These are phyloP conservation scores for Xenentodon cancila DNA, from an alignment of 2,797 vertebrate genomes.

Conservation along the genomic window DNA sequence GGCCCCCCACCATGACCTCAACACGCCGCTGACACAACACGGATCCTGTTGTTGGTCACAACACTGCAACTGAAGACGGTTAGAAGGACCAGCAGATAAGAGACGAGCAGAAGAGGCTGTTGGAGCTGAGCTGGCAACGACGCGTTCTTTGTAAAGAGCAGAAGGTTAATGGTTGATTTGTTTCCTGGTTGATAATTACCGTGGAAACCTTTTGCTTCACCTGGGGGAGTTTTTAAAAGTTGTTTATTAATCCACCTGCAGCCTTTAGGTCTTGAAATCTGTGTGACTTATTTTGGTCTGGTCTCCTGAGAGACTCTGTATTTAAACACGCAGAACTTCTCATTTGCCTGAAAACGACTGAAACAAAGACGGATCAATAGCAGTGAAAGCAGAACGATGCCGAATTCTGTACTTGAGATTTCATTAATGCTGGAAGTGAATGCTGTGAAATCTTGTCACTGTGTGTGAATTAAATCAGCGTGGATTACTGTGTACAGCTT, in stretches of 20 bases:
- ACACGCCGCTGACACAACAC: conserved; percentile 57
- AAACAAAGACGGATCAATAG: conserved; percentile 4
- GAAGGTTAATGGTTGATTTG: background rate
- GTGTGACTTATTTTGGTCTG: background rate
- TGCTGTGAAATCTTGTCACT: conserved; percentile 1
- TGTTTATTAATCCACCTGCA: conserved; percentile 55
- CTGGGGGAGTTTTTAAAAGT: conserved; percentile 51
- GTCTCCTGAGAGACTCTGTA: background rate
- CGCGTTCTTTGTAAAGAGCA: background rate
- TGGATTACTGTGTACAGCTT: conserved; percentile 44
- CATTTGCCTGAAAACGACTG: background rate
- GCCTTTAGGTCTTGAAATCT: conserved; percentile 1
- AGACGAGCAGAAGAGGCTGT: background rate
- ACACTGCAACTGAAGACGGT: conserved; percentile 27
- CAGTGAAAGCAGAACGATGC: background rate
- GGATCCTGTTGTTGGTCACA: conserved; percentile 66
- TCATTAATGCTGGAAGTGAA: conserved; percentile 4
- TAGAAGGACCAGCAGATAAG: conserved; percentile 7
- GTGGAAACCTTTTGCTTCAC: conserved; percentile 22
- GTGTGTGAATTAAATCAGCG: conserved; percentile 10
- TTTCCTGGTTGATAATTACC: conserved; percentile 64
- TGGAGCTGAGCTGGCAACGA: too few relatives aligned
- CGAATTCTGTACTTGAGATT: background rate
- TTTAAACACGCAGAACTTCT: background rate
- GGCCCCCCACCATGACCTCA: background rate